These are phyloP conservation scores for Thysanoteuthis rhombus DNA, from an alignment of 2,888 invertebrate genomes.

Conservation along the genomic window DNA sequence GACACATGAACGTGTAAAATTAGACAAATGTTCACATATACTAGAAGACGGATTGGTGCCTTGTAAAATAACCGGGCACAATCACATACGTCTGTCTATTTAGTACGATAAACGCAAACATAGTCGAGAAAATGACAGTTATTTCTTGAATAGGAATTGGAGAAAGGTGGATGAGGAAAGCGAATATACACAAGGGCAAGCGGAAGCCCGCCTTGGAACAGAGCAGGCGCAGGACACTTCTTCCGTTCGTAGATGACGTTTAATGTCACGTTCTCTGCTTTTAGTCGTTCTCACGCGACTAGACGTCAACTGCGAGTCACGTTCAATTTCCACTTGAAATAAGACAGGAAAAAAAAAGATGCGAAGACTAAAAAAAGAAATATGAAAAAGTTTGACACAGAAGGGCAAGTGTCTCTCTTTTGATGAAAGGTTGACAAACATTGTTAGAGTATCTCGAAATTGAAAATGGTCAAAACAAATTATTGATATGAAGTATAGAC, in stretches of 20 bases:
- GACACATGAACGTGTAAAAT: too few relatives aligned
- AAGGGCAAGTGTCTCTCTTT: neutral
- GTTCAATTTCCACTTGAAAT: constrained; percentile 12
- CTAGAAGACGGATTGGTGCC: neutral
- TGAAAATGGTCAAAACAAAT: neutral
- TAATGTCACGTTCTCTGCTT: neutral
- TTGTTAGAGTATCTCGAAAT: neutral
- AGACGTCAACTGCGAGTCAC: neutral
- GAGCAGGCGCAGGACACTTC: neutral
- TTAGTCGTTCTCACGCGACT: neutral
- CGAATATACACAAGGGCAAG: neutral
- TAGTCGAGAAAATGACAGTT: neutral
- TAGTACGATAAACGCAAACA: neutral
- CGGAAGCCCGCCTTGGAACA: neutral
- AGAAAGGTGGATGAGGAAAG: neutral
- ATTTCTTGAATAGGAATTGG: neutral
- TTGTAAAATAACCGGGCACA: neutral
- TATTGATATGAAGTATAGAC: too few relatives aligned
- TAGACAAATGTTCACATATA: neutral
- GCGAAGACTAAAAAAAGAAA: neutral
- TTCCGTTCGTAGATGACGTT: neutral
- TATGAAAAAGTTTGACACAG: neutral
- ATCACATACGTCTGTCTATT: neutral
- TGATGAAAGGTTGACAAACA: neutral
- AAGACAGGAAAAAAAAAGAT: neutral